A percentile compares a stretch with the other conserved stretches of the same genome.
phyloP scores from a whole-genome alignment of 1,140 invertebrate species.

The Chrysopa pallens region DNA sequence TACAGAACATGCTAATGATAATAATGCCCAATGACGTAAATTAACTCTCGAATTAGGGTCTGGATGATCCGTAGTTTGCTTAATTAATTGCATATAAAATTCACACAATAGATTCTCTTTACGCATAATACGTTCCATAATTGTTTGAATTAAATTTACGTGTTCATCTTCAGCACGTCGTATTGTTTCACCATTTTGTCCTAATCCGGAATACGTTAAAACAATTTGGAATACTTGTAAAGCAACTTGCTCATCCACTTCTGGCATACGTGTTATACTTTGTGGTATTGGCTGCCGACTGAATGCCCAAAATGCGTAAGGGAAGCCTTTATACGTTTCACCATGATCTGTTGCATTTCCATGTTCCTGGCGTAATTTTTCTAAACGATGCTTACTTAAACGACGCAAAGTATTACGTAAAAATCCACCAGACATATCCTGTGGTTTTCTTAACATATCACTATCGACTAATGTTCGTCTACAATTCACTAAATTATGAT shows the following conservation, averaged over 20 bases:
- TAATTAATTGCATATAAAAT: conserved; percentile 83
- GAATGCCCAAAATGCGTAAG: conserved; percentile 79
- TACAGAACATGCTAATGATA: conserved; percentile 75
- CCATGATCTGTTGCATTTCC: conserved; percentile 45
- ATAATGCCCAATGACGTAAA: conserved; percentile 77
- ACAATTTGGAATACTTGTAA: conserved; percentile 60
- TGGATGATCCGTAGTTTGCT: conserved; percentile 77
- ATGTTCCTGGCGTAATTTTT: conserved; percentile 66
- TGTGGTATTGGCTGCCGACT: conserved; percentile 61
- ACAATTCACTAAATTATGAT: conserved; percentile 64
- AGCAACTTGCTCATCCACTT: conserved; percentile 70
- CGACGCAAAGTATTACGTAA: conserved; percentile 70
- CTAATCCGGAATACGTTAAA: conserved; percentile 68
- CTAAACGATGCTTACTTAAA: conserved; percentile 72
- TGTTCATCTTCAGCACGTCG: conserved; percentile 66
- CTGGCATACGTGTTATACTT: conserved; percentile 65
- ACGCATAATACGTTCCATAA: conserved; percentile 78
- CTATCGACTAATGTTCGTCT: conserved; percentile 67
- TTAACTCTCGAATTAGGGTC: conserved; percentile 81
- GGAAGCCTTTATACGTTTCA: conserved; percentile 75
- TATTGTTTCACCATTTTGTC: conserved; percentile 37
- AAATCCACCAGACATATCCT: conserved; percentile 59
- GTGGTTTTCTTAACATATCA: conserved; percentile 61
- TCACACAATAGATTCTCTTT: conserved; percentile 78
- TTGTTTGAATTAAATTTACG: conserved; percentile 67